Conservation (phyloP, 37 sponge, comb jelly and placozoan species). For the Theonella swinhoei region DNA sequence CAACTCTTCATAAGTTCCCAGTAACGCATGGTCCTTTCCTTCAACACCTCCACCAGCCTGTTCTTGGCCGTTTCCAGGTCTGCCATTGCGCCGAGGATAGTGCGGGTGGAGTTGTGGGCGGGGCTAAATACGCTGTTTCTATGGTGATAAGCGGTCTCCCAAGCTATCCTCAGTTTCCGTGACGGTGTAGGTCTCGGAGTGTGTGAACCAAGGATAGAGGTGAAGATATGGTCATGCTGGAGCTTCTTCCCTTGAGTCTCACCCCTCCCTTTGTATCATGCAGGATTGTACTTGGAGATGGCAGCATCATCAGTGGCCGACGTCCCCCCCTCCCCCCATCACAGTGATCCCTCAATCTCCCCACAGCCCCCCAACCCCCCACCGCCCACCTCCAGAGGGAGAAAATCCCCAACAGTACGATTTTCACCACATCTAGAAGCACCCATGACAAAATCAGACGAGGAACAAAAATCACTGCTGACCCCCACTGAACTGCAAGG, state of each 20-base stretch:
- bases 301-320: not conserved
- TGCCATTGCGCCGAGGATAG: constrained; percentile 28
- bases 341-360: not conserved
- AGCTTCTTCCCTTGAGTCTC: too few relatives aligned
- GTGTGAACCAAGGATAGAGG: not conserved
- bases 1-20: constrained; percentile 82
- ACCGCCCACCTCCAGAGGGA: not conserved
- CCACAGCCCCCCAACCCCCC: not conserved
- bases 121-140: constrained; percentile 5
- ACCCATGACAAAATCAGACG: too few relatives aligned
- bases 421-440: too few relatives aligned
- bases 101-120: not conserved
- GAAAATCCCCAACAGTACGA: too few relatives aligned
- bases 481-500: not conserved
- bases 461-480: not conserved
- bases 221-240: not conserved
- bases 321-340: not conserved
- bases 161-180: not conserved
- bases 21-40: constrained; percentile 45
- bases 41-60: constrained; percentile 44
- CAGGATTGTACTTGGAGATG: not conserved
- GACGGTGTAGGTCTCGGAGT: not conserved
- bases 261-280: not conserved
- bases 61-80: constrained; percentile 57
- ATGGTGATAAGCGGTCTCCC: not conserved